phyloP scores from a whole-genome alignment of 2,888 invertebrate genomes.

The Liposcelis brunnea region DNA sequence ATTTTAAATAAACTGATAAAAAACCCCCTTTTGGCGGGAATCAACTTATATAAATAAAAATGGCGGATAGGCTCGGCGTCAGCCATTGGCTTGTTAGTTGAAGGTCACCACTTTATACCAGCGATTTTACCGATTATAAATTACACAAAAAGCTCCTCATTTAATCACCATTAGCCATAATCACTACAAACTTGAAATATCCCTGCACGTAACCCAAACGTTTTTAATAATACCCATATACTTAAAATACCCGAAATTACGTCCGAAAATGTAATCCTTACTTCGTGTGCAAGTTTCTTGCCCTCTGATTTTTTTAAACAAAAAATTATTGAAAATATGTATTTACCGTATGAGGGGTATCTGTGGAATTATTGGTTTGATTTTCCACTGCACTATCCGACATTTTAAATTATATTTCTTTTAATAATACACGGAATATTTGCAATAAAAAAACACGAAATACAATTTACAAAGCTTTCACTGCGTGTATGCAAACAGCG shows the following conservation, averaged over 20 bases:
- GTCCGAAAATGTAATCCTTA: not conserved
- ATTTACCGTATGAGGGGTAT: constrained; percentile 3
- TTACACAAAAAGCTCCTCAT: not conserved
- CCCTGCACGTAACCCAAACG: not conserved
- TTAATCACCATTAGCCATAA: not conserved
- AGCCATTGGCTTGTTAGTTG: constrained; percentile 5
- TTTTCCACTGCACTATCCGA: not conserved
- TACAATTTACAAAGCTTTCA: not conserved
- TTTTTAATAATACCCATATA: not conserved
- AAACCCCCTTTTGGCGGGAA: not conserved
- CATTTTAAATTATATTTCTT: constrained; percentile 4
- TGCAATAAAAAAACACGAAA: constrained; percentile 1
- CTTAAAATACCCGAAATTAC: not conserved
- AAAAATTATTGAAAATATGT: not conserved
- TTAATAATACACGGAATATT: not conserved
- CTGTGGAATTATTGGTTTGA: constrained; percentile 8
- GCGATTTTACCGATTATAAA: constrained; percentile 7
- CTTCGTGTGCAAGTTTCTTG: not conserved
- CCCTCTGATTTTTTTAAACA: not conserved
- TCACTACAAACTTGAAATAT: not conserved
- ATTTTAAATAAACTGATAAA: not conserved
- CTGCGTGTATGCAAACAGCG: constrained; percentile 4
- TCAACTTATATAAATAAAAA: constrained; percentile 3
- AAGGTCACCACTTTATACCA: constrained; percentile 5
- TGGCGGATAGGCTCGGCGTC: not conserved